Conservation (phyloP, 2,888 invertebrate species). For the Pharmacophagus antenor region DNA sequence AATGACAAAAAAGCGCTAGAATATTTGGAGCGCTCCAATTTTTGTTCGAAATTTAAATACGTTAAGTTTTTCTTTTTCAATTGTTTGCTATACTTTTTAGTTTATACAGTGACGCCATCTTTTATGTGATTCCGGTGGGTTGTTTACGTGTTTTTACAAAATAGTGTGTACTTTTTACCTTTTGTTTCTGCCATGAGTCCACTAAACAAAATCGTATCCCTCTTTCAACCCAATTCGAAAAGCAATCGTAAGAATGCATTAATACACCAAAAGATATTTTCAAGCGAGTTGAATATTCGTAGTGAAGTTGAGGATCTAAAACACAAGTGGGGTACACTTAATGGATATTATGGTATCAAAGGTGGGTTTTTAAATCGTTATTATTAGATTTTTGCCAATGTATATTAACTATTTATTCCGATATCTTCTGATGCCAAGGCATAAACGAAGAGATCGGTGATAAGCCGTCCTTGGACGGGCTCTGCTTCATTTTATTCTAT, state of each 20-base stretch:
- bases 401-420: neutral
- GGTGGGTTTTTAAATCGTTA: constrained; percentile 45
- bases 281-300: constrained; percentile 79
- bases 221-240: constrained; percentile 81
- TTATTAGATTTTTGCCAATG: neutral
- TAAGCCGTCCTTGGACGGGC: too few relatives aligned
- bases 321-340: constrained; percentile 77
- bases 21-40: constrained; percentile 24
- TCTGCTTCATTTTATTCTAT: too few relatives aligned
- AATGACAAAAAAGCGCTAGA: constrained; percentile 45
- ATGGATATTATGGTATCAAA: constrained; percentile 70
- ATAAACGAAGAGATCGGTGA: too few relatives aligned
- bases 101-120: constrained; percentile 4
- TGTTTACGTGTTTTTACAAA: neutral
- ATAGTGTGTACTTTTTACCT: constrained; percentile 10
- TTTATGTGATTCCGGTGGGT: constrained; percentile 19
- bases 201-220: constrained; percentile 81
- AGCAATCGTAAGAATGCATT: constrained; percentile 65
- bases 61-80: constrained; percentile 1
- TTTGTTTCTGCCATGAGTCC: constrained; percentile 74
- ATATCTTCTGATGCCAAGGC: too few relatives aligned
- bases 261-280: constrained; percentile 74
- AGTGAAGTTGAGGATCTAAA: constrained; percentile 67
- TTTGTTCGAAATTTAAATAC: constrained; percentile 17
- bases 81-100: constrained; percentile 1